Evolutionary conservation across 2,888 invertebrate species (phyloP).

Genomic region (Tortrix viridana): DNA sequence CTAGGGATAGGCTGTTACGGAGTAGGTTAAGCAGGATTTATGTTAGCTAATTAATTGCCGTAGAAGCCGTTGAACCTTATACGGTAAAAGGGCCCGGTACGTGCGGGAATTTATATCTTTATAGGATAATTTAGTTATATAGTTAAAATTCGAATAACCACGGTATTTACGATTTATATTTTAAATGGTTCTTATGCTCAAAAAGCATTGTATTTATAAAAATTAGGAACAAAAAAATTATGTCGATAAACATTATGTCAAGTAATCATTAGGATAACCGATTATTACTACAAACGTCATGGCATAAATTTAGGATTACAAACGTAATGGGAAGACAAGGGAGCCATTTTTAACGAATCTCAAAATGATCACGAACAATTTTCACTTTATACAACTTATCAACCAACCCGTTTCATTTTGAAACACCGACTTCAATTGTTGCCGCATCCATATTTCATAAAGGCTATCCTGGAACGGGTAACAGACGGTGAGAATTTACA

Average conservation of each 20-base stretch:
- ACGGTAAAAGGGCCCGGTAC: constrained; percentile 28
- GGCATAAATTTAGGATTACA: too few species aligned
- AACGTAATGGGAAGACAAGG: too few species aligned
- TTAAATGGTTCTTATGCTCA: too few species aligned
- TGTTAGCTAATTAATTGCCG: constrained; percentile 51
- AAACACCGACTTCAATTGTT: not conserved
- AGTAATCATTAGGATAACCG: too few species aligned
- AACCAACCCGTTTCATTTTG: not conserved
- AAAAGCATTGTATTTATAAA: too few species aligned
- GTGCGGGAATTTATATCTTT: constrained; percentile 35
- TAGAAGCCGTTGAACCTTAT: constrained; percentile 32
- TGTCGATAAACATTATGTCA: too few species aligned
- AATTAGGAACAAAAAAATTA: too few species aligned
- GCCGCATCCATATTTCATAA: constrained; percentile 57
- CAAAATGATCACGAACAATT: too few species aligned
- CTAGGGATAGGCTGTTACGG: constrained; percentile 22
- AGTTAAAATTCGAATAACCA: not conserved
- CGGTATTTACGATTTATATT: too few species aligned
- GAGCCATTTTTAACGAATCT: too few species aligned
- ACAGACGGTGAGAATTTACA: constrained; percentile 53
- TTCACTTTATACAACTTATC: not conserved
- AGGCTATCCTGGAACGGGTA: constrained; percentile 41
- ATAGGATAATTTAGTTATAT: not conserved
- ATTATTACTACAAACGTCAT: too few species aligned
- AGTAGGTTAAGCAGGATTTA: constrained; percentile 54